Conservation (phyloP, 2,113 vertebrate species). For the Gavia stellata region DNA sequence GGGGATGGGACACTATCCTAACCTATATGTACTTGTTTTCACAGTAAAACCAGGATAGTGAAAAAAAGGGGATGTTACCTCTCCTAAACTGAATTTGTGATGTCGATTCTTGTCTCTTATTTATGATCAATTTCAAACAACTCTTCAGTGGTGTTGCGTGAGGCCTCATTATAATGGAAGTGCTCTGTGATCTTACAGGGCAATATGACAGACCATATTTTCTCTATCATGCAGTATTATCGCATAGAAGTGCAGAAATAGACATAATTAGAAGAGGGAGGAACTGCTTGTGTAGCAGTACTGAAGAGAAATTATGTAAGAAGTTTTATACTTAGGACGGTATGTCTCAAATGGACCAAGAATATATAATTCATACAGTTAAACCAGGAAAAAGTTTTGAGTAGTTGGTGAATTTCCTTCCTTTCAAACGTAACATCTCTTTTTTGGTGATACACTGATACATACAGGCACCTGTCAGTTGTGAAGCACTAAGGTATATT, state of each 20-base stretch:
- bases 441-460: not conserved
- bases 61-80: not conserved
- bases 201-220: not conserved
- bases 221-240: not conserved
- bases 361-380: not conserved
- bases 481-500: not conserved
- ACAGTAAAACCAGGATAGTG: not conserved
- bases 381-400: not conserved
- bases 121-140: not conserved
- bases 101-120: not conserved
- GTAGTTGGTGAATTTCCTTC: not conserved
- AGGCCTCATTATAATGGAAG: not conserved
- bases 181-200: not conserved
- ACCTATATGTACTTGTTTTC: not conserved
- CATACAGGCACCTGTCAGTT: not conserved
- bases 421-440: not conserved
- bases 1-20: not conserved
- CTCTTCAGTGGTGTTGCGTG: not conserved
- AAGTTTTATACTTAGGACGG: not conserved
- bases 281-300: not conserved
- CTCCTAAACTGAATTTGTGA: not conserved
- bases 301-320: not conserved
- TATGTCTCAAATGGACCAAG: not conserved
- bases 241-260: not conserved
- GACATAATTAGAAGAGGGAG: not conserved